Base-by-base conservation (phyloP, 1,140 invertebrate genomes). In the Diachasma alloeum region DNA sequence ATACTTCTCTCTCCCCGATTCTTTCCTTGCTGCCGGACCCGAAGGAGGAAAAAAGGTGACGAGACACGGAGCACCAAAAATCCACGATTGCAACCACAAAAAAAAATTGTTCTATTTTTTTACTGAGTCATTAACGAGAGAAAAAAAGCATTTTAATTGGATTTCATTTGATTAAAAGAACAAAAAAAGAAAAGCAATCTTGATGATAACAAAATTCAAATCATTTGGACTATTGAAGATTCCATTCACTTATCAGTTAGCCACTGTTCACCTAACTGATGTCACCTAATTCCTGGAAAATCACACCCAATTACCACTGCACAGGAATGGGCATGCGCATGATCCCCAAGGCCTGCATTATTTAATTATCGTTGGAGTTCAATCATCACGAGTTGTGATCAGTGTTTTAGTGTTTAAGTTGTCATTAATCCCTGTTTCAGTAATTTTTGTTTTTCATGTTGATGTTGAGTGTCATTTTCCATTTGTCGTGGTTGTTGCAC, bases 11-110 rank as follows among this genome's bases (percentile, higher is more conserved):
- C 89, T 91, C 90, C 91, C 91, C 85, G 84, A 91, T 91, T 53
- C 88, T 91, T 91, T 90, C 90, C 90, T 85, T 91, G 91, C 91
- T 92, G 91, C 90, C 87, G 89, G 88, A 90, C 90, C 85, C 90
- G 87, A 91, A 92, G 92, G 91, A 93, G 92, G 92, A 92, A 92
- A 92, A 93, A 93, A 93, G 92, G 92, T 93, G 92, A 93, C 92
- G 91, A 90, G 88, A 89, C 91, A 89, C 88, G 91, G 90, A 91
- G 90, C 90, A 91, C 89, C 90, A 92, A 89, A 87, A 68, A 68
- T 86, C 84, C 86, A 89, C 83, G 80, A 90, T 90, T 87, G 84
- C 81, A 83, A 87, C 84, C 86, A 86, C 84, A 78, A 78, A 81
- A 83, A 80, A 82, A 77, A 78, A 46, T 39, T 24, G 56, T 53